Percentiles rank a stretch among this genome's conserved stretches.
Conservation (phyloP, 2,797 vertebrate genomes). For the Eulemur albifrons region DNA sequence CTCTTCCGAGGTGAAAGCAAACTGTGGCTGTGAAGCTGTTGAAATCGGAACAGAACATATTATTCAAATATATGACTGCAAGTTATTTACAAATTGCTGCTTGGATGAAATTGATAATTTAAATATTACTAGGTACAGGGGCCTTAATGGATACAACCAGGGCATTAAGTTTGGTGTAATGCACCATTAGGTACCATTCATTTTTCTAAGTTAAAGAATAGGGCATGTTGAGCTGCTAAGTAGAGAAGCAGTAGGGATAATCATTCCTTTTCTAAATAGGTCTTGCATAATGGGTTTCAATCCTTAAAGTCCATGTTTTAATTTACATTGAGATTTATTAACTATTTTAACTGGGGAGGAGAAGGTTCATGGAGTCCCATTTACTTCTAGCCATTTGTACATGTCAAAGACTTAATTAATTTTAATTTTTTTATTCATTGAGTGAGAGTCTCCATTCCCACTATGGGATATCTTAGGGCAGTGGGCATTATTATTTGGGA, state of each 20-base stretch:
- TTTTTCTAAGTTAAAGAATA: neutral
- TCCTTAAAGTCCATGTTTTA: neutral
- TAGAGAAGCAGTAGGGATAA: neutral
- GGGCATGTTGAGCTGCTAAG: neutral
- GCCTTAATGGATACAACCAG: neutral
- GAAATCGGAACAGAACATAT: neutral
- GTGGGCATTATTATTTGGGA: neutral
- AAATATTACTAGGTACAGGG: neutral
- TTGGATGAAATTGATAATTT: neutral
- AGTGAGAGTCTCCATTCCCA: neutral
- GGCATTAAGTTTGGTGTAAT: neutral
- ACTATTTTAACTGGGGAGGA: neutral
- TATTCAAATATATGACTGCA: neutral
- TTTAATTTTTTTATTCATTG: neutral
- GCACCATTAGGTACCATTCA: neutral
- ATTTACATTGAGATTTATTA: neutral
- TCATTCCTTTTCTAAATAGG: neutral
- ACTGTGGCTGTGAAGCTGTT: neutral
- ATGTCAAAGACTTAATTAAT: neutral
- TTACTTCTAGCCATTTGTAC: neutral
- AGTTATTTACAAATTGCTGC: neutral
- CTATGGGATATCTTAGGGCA: neutral
- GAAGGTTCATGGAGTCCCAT: neutral
- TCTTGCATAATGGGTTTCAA: neutral
- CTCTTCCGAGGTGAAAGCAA: neutral